A percentile compares a stretch with the other conserved stretches of the same genome.
phyloP scores from a whole-genome alignment of 2,888 invertebrate species.

The Germaria angustata region DNA sequence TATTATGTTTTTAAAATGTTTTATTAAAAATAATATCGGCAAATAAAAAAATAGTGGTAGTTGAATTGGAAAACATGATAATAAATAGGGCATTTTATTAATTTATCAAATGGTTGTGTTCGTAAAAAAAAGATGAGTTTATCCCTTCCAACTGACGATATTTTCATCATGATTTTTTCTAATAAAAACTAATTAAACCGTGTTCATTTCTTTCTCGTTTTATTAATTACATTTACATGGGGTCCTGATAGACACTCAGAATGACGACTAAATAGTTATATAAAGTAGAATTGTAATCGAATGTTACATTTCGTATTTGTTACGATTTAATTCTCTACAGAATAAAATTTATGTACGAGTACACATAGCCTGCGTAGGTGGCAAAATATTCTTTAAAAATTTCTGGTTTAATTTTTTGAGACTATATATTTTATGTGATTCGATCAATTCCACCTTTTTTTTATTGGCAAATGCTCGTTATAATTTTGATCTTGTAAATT shows the following conservation, averaged over 20 bases:
- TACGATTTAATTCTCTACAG: conserved; percentile 2
- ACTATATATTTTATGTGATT: conserved; percentile 15
- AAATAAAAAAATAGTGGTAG: conserved; percentile 38
- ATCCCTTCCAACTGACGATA: no score
- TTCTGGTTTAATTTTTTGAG: background rate
- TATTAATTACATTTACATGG: conserved; percentile 45
- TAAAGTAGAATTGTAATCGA: conserved; percentile 10
- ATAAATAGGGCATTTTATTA: background rate
- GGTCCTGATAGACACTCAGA: conserved; percentile 20
- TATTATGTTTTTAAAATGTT: conserved; percentile 62
- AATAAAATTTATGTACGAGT: conserved; percentile 18
- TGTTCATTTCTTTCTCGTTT: conserved; percentile 24
- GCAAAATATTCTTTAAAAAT: background rate
- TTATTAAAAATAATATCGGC: conserved; percentile 42
- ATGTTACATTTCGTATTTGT: background rate
- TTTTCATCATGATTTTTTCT: background rate
- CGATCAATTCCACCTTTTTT: conserved; percentile 37
- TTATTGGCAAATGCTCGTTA: conserved; percentile 44
- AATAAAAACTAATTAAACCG: conserved; percentile 13
- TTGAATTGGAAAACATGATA: conserved; percentile 44
- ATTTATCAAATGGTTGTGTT: background rate
- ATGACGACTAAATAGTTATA: conserved; percentile 13
- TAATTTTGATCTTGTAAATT: conserved; percentile 45
- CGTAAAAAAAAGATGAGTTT: background rate
- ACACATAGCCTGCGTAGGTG: background rate